These are phyloP conservation scores for Pemphredon lugubris DNA, from an alignment of 2,888 invertebrate genomes.

Conservation along the genomic window DNA sequence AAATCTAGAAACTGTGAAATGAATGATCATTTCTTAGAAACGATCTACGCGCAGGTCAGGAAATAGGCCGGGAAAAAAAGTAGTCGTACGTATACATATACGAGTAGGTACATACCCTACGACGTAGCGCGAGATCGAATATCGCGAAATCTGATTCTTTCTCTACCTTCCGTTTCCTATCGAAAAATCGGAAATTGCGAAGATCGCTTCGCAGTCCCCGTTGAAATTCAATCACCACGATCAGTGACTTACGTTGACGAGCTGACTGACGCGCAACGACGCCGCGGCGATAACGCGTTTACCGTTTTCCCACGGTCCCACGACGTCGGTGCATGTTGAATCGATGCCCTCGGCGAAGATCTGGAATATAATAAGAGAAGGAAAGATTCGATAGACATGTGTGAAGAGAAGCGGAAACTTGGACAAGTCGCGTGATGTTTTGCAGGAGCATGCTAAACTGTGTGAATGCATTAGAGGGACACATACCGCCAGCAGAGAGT, in stretches of 20 bases:
- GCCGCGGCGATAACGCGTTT: no score
- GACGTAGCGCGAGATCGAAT: neutral
- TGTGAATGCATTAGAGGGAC: slow-evolving; percentile 95
- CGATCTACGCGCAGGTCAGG: slow-evolving; percentile 20
- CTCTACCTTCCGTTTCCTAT: no score
- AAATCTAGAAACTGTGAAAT: slow-evolving; percentile 78
- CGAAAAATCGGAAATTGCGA: no score
- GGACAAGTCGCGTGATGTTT: slow-evolving; percentile 82
- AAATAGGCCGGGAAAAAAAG: no score
- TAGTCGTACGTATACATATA: no score
- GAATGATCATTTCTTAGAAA: slow-evolving; percentile 57
- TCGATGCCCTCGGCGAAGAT: slow-evolving; percentile 55
- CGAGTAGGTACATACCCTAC: neutral
- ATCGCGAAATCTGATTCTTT: no score
- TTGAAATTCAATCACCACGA: no score
- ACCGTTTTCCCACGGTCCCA: slow-evolving; percentile 38
- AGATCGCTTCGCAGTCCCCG: no score
- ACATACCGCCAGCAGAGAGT: slow-evolving; percentile 91
- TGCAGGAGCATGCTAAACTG: slow-evolving; percentile 97
- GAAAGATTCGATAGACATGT: slow-evolving; percentile 62
- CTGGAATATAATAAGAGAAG: slow-evolving; percentile 50
- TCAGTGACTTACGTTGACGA: no score
- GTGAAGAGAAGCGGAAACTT: slow-evolving; percentile 67
- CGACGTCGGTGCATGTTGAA: slow-evolving; percentile 59
- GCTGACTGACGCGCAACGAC: no score